phyloP scores from a whole-genome alignment of 1,140 invertebrate genomes.

The Theocolax elegans region DNA sequence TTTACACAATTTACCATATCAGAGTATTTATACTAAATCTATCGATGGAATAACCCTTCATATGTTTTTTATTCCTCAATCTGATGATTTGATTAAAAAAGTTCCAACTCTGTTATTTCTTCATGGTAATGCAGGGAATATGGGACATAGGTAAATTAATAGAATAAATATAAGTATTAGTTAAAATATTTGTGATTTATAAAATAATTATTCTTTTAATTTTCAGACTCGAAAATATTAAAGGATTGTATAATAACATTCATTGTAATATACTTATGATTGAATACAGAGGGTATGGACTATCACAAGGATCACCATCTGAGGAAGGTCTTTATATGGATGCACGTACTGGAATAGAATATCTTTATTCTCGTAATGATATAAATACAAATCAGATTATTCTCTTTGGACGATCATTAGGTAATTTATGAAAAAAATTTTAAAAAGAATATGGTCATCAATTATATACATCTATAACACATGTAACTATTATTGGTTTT shows the following conservation, averaged over 20 bases:
- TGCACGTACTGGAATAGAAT: conserved; percentile 88
- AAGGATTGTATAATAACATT: conserved; percentile 82
- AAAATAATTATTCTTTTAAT: conserved; percentile 12
- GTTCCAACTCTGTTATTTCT: conserved; percentile 88
- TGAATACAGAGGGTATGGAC: conserved; percentile 94
- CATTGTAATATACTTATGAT: conserved; percentile 89
- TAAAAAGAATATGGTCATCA: background rate
- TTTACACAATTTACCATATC: conserved; percentile 84
- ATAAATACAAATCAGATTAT: conserved; percentile 87
- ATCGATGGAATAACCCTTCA: conserved; percentile 86
- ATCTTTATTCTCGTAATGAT: conserved; percentile 81
- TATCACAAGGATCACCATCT: conserved; percentile 88
- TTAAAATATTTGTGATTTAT: background rate
- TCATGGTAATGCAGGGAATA: conserved; percentile 96
- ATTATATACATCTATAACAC: background rate
- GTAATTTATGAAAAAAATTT: conserved; percentile 61
- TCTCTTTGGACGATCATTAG: conserved; percentile 93
- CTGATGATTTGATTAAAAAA: conserved; percentile 71
- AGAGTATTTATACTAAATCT: conserved; percentile 83
- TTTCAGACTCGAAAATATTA: conserved; percentile 78
- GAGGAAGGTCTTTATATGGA: conserved; percentile 90
- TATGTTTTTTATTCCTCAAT: conserved; percentile 87
- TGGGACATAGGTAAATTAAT: conserved; percentile 83
- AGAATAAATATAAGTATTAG: background rate
- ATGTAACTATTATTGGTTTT: conserved; percentile 31